Conservation (phyloP, 2,797 vertebrate species). For the Thaleichthys pacificus region DNA sequence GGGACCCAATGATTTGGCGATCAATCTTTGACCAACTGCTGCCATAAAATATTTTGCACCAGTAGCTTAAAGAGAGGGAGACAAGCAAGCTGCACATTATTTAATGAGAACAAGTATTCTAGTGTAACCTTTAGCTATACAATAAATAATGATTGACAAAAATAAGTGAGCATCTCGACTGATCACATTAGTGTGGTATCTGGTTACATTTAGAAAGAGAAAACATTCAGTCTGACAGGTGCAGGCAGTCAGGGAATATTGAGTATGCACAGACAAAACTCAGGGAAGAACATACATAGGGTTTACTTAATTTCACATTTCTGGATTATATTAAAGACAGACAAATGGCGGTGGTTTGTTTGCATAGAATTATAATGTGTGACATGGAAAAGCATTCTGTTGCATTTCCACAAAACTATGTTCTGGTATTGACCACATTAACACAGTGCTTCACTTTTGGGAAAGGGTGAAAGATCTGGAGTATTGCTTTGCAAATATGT, state of each 20-base stretch:
- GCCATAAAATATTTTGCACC: too few species aligned
- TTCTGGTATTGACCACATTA: not conserved
- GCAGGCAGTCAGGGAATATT: slow-evolving; percentile 20
- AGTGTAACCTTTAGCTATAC: not conserved
- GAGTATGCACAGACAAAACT: slow-evolving; percentile 26
- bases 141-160: not conserved
- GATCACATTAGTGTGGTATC: slow-evolving; percentile 15
- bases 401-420: not conserved
- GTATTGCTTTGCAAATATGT: not conserved
- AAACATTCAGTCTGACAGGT: slow-evolving; percentile 33
- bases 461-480: not conserved
- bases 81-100: too few species aligned
- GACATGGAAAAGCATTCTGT: not conserved
- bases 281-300: slow-evolving; percentile 26
- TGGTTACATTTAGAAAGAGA: slow-evolving; percentile 9
- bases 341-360: slow-evolving; percentile 50
- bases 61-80: too few species aligned
- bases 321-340: slow-evolving; percentile 34
- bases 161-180: slow-evolving; percentile 7
- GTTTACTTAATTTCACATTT: slow-evolving; percentile 56
- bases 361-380: slow-evolving; percentile 70
- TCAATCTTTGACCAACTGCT: not conserved
- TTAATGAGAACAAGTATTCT: not conserved
- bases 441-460: not conserved
- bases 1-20: not conserved